Evolutionary conservation across 2,888 invertebrate genomes (phyloP), one percentile per base, ranked within the genome.

Genomic region (Cetonia aurata): DNA sequence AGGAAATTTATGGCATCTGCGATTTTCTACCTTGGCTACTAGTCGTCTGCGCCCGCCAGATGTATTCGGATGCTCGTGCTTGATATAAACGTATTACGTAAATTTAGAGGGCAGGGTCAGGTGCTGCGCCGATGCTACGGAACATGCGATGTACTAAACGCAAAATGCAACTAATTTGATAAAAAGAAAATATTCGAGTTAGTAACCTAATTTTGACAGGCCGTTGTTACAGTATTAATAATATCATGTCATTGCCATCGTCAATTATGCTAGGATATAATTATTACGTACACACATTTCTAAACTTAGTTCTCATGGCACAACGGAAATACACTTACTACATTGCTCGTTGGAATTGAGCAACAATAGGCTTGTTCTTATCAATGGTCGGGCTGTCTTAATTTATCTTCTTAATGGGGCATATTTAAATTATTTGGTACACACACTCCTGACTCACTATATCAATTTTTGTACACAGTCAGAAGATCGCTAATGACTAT

Each of bases 381-480:
- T 60, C 60, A 60, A 44, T 10, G 42, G n/a, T 25, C 25, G 25
- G 31, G 42, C 42, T 59, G 42, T 60, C 44, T 44, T 48, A 60
- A 44, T 60, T 60, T 44, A 60, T 60, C 60, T 60, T 25, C 46
- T 60, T 60, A 31, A 44, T 25, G 25, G 25, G 25, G 25, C 25
- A 25, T 46, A 60, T 60, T 60, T 60, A 60, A 60, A 60, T 44
- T 60, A 60, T 60, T 46, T 60, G 15, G 12, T 42, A 59, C 19
- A 42, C 59, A 56, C 31, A 56, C 33, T 55, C 56, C 33, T 33
- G 13, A 6, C 53, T 12, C n/a, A 53, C 31, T 3, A 25, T 25
- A 25, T 25, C 44, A 44, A 44, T 44, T 44, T 44, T 6, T 6
- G 3, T 44, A 44, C 44, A 44, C 10, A 6, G 10, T n/a, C 13